Conservation (phyloP, 2,797 vertebrate genomes). For the Sebastes minor region DNA sequence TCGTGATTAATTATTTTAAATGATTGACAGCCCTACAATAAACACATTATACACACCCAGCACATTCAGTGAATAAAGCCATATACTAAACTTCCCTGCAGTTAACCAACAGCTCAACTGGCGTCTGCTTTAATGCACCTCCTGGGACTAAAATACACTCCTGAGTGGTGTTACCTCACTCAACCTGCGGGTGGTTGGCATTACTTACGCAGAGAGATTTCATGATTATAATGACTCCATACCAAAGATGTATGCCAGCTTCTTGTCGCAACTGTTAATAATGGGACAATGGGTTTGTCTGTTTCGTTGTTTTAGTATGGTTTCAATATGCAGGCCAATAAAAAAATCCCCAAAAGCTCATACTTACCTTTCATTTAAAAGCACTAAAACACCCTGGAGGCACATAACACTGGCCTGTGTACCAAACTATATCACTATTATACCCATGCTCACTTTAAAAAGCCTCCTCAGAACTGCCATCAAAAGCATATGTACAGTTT, state of each 20-base stretch:
- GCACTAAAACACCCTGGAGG: conserved; percentile 9
- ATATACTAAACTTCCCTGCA: conserved; percentile 8
- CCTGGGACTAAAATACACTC: conserved; percentile 45
- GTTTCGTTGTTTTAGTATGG: conserved; percentile 13
- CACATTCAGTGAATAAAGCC: conserved; percentile 1
- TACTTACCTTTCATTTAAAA: conserved; percentile 10
- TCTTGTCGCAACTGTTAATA: background rate
- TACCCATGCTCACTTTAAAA: conserved; percentile 9
- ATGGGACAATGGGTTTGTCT: background rate
- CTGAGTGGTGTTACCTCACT: conserved; percentile 46
- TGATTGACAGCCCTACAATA: background rate
- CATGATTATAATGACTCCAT: background rate
- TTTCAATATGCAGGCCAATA: background rate
- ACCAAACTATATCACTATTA: conserved; percentile 10
- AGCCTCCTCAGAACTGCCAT: background rate
- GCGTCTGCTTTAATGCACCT: conserved; percentile 33
- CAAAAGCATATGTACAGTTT: background rate
- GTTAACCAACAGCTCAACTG: conserved; percentile 15
- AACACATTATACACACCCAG: background rate
- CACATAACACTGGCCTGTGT: background rate
- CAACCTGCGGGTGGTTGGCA: conserved; percentile 28
- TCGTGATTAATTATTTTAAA: too few relatives aligned
- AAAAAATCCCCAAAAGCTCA: background rate
- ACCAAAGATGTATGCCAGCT: background rate
- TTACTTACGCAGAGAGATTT: background rate